These are phyloP conservation scores for Hoplodrina blanda DNA, from an alignment of 2,888 invertebrate genomes.

Conservation along the genomic window DNA sequence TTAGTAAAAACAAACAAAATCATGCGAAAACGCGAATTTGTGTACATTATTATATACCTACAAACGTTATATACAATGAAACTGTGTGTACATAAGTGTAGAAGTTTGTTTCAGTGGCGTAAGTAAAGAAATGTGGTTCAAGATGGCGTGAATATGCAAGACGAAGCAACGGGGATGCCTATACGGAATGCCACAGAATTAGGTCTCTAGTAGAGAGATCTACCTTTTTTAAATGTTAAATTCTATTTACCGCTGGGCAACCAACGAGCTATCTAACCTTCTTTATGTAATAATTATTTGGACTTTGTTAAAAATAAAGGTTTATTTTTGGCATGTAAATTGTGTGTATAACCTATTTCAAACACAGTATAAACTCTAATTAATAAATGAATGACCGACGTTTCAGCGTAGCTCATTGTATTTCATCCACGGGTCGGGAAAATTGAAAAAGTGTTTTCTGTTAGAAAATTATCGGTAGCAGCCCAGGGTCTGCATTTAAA, in stretches of 20 bases:
- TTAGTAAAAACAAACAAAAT: conserved; percentile 12
- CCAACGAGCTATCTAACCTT: no score
- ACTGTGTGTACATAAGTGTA: conserved; percentile 16
- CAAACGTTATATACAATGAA: neutral
- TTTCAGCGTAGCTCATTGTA: no score
- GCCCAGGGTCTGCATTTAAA: neutral
- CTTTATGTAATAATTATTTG: no score
- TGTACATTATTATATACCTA: conserved; percentile 5
- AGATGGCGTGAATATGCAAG: conserved; percentile 48
- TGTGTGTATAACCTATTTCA: no score
- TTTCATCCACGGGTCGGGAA: no score
- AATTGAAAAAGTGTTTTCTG: no score
- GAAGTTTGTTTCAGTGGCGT: conserved; percentile 37
- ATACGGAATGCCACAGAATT: conserved; percentile 16
- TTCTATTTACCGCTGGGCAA: no score
- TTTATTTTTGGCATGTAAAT: no score
- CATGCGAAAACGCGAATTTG: neutral
- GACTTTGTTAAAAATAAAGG: no score
- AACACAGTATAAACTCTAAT: no score
- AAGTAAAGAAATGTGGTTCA: conserved; percentile 35
- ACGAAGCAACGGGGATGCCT: conserved; percentile 25
- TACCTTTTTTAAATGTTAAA: neutral
- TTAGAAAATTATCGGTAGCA: no score
- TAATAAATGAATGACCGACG: no score
- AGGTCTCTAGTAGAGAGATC: conserved; percentile 17